phyloP scores from a whole-genome alignment of 2,113 vertebrate genomes.

The Thomomys bottae region DNA sequence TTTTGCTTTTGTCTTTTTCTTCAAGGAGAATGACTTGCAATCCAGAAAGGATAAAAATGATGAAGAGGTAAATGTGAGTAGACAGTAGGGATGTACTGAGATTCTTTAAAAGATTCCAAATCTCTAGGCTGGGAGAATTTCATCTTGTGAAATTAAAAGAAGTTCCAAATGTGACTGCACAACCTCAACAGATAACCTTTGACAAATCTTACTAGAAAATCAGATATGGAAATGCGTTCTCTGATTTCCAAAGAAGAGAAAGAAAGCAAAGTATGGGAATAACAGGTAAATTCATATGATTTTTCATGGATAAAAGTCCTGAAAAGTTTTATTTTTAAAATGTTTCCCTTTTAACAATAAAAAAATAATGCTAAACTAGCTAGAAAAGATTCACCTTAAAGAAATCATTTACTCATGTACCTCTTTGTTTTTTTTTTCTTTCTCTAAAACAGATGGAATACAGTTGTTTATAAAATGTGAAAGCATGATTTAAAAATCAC shows the following conservation, averaged over 20 bases:
- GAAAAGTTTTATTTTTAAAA: neutral
- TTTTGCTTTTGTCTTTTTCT: constrained; percentile 72
- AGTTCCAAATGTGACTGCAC: neutral
- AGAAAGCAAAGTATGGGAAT: neutral
- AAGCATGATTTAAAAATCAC: constrained; percentile 6
- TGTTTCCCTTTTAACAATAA: too few relatives aligned
- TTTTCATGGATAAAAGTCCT: constrained; percentile 8
- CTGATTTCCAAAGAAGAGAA: neutral
- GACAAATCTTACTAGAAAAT: constrained; percentile 35
- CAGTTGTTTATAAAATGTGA: neutral
- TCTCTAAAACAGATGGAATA: neutral
- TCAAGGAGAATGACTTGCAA: constrained; percentile 72
- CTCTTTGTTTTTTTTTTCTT: neutral
- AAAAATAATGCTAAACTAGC: neutral
- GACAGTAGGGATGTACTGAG: constrained; percentile 45
- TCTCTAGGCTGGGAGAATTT: constrained; percentile 48
- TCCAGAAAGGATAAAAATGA: constrained; percentile 49
- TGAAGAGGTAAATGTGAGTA: constrained; percentile 59
- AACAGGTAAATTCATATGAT: neutral
- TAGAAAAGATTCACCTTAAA: neutral
- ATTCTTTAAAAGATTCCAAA: constrained; percentile 60
- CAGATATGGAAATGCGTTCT: neutral
- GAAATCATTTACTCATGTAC: neutral
- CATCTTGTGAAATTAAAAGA: constrained; percentile 35
- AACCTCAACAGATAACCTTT: constrained; percentile 17